Percentiles rank a stretch among this genome's conserved stretches.
Conservation (phyloP, 2,797 vertebrate species). For the Thaleichthys pacificus region DNA sequence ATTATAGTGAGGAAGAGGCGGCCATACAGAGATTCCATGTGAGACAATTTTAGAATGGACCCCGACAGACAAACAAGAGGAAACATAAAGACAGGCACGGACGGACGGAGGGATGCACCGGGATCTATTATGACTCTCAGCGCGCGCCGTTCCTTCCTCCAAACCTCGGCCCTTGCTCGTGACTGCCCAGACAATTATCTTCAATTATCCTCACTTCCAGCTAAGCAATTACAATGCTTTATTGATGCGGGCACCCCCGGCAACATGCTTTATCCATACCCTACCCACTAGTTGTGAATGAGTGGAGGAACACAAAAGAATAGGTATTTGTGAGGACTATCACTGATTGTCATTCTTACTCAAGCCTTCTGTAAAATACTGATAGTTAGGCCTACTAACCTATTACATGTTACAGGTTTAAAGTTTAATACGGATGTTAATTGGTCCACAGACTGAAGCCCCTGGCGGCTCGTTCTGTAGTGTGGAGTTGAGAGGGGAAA, state of each 20-base stretch:
- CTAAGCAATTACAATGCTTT: slow-evolving; percentile 72
- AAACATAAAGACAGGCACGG: background rate
- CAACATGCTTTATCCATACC: slow-evolving; percentile 62
- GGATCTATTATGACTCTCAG: background rate
- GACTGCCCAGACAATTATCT: slow-evolving; percentile 70
- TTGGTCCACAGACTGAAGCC: background rate
- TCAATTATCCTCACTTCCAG: slow-evolving; percentile 78
- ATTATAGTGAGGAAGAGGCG: background rate
- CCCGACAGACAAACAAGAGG: slow-evolving; percentile 5
- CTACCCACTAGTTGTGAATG: slow-evolving; percentile 39
- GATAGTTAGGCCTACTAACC: no score
- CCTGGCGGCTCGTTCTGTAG: background rate
- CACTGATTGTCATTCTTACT: background rate
- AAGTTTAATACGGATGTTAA: no score
- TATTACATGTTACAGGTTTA: no score
- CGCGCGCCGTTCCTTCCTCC: slow-evolving; percentile 33
- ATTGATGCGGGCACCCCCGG: slow-evolving; percentile 70
- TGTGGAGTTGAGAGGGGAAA: background rate
- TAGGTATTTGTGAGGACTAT: background rate
- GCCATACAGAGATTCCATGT: background rate
- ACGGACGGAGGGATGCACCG: background rate
- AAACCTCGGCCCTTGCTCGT: slow-evolving; percentile 51
- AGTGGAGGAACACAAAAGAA: slow-evolving; percentile 34
- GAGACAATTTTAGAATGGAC: background rate
- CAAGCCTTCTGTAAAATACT: background rate